phyloP scores from a whole-genome alignment of 2,113 vertebrate species.

The Cynocephalus volans region DNA sequence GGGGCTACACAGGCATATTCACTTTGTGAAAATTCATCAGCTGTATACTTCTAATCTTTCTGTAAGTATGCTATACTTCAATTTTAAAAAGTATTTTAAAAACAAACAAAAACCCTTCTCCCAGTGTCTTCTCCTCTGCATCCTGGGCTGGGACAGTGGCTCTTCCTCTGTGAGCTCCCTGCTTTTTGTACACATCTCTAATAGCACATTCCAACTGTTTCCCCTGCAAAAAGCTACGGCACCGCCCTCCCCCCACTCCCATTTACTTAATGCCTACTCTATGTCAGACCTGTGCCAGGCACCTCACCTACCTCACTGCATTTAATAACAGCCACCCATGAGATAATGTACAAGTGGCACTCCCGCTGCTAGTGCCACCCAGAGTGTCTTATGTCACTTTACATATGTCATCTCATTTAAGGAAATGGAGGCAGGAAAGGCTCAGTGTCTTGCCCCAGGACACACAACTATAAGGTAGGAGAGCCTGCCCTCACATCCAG shows the following conservation, averaged over 20 bases:
- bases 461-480: neutral
- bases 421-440: neutral
- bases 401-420: neutral
- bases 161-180: neutral
- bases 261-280: neutral
- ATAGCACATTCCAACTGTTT: neutral
- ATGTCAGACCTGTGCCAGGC: neutral
- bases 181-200: neutral
- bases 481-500: neutral
- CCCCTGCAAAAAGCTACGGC: neutral
- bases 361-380: neutral
- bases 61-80: neutral
- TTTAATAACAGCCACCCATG: neutral
- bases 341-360: neutral
- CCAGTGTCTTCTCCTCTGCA: neutral
- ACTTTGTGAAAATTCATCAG: neutral
- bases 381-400: neutral
- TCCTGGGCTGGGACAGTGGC: neutral
- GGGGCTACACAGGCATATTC: neutral
- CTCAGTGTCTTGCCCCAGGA: neutral
- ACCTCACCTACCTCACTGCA: neutral
- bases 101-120: neutral
- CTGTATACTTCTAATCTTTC: neutral
- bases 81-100: neutral
- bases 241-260: neutral